A percentile compares a stretch with the other conserved stretches of the same genome.
phyloP scores from a whole-genome alignment of 1,140 invertebrate species.

The Lutraria rhynchaena region DNA sequence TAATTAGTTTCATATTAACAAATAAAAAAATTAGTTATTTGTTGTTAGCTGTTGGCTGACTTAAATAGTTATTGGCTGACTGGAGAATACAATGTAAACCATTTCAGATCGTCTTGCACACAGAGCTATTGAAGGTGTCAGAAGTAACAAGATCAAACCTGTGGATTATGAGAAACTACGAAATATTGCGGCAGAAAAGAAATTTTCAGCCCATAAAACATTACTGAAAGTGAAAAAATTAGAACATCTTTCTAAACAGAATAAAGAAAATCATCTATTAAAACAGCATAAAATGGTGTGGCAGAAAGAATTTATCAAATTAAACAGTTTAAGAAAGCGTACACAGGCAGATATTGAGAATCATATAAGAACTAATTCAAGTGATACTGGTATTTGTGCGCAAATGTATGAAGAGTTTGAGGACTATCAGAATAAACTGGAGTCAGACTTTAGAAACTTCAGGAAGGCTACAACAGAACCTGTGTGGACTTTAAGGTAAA shows the following conservation, averaged over 20 bases:
- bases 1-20: too few species aligned
- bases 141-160: slow-evolving; percentile 77
- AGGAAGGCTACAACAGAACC: slow-evolving; percentile 77
- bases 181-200: slow-evolving; percentile 72
- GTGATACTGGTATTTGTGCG: slow-evolving; percentile 62
- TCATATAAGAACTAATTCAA: slow-evolving; percentile 68
- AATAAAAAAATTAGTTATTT: too few species aligned
- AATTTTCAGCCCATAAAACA: slow-evolving; percentile 76
- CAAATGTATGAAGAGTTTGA: slow-evolving; percentile 77
- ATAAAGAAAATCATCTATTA: slow-evolving; percentile 75
- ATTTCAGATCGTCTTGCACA: slow-evolving; percentile 71
- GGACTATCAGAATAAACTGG: slow-evolving; percentile 67
- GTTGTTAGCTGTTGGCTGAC: too few species aligned
- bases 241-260: slow-evolving; percentile 77
- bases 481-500: slow-evolving; percentile 77
- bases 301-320: slow-evolving; percentile 77
- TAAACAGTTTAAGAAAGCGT: slow-evolving; percentile 72
- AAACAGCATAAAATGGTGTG: slow-evolving; percentile 79
- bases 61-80: too few species aligned
- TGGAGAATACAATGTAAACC: too few species aligned
- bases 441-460: slow-evolving; percentile 72
- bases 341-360: slow-evolving; percentile 73
- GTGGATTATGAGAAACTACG: slow-evolving; percentile 78
- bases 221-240: slow-evolving; percentile 78
- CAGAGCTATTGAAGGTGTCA: slow-evolving; percentile 73